Conservation (phyloP, 2,797 vertebrate genomes). For the Catamblyrhynchus diadema region DNA sequence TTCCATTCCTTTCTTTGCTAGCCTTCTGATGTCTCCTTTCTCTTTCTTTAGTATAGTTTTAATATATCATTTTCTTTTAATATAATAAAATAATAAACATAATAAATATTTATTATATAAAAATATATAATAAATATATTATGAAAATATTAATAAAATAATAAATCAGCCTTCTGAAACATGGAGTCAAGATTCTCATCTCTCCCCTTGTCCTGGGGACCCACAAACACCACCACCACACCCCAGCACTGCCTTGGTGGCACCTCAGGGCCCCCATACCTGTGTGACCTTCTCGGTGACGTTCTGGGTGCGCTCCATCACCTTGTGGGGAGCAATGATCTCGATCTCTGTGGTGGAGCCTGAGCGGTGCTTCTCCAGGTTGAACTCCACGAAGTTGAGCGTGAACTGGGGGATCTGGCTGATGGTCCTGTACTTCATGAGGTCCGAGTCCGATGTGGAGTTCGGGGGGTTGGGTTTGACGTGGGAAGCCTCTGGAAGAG, state of each 20-base stretch:
- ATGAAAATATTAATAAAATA: too few relatives aligned
- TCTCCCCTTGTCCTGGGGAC: too few relatives aligned
- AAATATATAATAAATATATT: too few relatives aligned
- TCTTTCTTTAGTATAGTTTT: too few relatives aligned
- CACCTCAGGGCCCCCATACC: constrained; percentile 61
- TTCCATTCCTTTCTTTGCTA: too few relatives aligned
- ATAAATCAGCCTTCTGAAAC: too few relatives aligned
- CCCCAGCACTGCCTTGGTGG: background rate
- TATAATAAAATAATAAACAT: too few relatives aligned
- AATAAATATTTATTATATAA: too few relatives aligned
- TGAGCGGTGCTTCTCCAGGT: constrained; percentile 87
- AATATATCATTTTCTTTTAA: too few relatives aligned
- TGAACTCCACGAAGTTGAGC: constrained; percentile 87
- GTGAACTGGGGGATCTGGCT: constrained; percentile 93
- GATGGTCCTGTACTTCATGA: constrained; percentile 88
- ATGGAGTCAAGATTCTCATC: too few relatives aligned
- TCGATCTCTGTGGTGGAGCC: constrained; percentile 93
- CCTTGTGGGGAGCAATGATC: constrained; percentile 95
- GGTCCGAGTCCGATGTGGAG: constrained; percentile 88
- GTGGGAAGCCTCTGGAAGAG: constrained; percentile 73
- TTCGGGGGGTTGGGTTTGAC: constrained; percentile 84
- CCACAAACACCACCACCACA: background rate
- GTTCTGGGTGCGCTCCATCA: constrained; percentile 93
- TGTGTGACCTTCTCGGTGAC: constrained; percentile 99
- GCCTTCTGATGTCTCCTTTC: too few relatives aligned